Evolutionary conservation across 2,888 invertebrate species (phyloP).

Genomic region (Perizoma affinitatum): DNA sequence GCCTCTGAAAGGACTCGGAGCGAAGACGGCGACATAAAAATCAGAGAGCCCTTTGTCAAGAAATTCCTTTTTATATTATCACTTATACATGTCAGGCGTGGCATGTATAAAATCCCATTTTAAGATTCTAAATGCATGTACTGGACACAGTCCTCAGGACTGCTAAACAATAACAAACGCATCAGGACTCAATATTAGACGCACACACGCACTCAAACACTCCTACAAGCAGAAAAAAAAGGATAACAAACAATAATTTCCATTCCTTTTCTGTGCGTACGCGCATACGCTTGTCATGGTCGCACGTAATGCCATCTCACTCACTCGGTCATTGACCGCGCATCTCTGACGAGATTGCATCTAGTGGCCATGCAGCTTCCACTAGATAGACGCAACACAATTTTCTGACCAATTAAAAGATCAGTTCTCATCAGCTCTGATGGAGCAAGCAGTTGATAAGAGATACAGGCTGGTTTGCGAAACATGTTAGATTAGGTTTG

Average conservation of each 20-base stretch:
- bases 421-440: constrained; percentile 53
- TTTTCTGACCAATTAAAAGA: constrained; percentile 77
- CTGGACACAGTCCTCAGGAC: constrained; percentile 39
- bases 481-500: constrained; percentile 63
- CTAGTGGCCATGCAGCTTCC: constrained; percentile 80
- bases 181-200: constrained; percentile 62
- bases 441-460: constrained; percentile 35
- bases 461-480: constrained; percentile 46
- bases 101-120: constrained; percentile 46
- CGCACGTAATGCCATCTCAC: constrained; percentile 60
- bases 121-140: constrained; percentile 57
- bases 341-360: constrained; percentile 82
- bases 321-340: constrained; percentile 77
- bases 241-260: constrained; percentile 78
- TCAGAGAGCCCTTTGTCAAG: constrained; percentile 46
- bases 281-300: constrained; percentile 69
- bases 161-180: constrained; percentile 63
- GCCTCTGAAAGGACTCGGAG: constrained; percentile 48
- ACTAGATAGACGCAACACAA: constrained; percentile 73
- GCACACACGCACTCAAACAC: constrained; percentile 51
- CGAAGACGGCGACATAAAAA: constrained; percentile 51
- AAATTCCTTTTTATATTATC: constrained; percentile 42
- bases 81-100: constrained; percentile 38
- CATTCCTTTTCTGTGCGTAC: constrained; percentile 83
- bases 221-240: constrained; percentile 53